These are phyloP conservation scores for Drosophila anomalata DNA, from an alignment of 2,888 invertebrate species.

Conservation along the genomic window DNA sequence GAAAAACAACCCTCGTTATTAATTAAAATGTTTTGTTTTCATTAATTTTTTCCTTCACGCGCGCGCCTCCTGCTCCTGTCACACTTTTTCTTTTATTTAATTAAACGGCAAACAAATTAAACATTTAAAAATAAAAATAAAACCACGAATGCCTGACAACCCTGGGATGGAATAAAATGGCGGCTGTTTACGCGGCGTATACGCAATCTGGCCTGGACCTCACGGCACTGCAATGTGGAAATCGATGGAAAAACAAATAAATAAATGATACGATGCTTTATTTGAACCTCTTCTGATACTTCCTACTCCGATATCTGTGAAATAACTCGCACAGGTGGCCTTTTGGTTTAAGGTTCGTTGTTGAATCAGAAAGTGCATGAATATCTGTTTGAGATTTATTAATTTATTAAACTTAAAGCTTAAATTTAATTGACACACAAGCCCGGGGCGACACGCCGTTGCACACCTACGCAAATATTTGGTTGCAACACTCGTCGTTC, in stretches of 20 bases:
- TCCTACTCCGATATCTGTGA: conserved; percentile 27
- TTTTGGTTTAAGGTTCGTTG: conserved; percentile 96
- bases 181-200: background rate
- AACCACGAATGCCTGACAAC: conserved; percentile 14
- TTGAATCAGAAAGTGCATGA: background rate
- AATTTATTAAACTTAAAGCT: conserved; percentile 59
- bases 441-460: conserved; percentile 33
- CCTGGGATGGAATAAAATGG: conserved; percentile 10
- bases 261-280: conserved; percentile 15
- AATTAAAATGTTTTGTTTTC: conserved; percentile 51
- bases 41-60: conserved; percentile 23
- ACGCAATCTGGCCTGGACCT: background rate
- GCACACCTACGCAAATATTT: conserved; percentile 71
- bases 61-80: conserved; percentile 30
- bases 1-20: conserved; percentile 45
- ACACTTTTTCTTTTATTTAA: conserved; percentile 46
- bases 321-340: conserved; percentile 87
- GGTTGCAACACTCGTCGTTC: conserved; percentile 17
- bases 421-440: conserved; percentile 62
- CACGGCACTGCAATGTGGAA: conserved; percentile 13
- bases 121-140: conserved; percentile 27
- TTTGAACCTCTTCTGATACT: background rate
- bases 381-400: conserved; percentile 25
- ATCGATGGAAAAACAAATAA: conserved; percentile 42
- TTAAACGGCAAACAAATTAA: conserved; percentile 55